Percentiles rank a stretch among this genome's conserved stretches.
phyloP scores from a whole-genome alignment of 2,888 invertebrate genomes.

The Epistrophe eligans region DNA sequence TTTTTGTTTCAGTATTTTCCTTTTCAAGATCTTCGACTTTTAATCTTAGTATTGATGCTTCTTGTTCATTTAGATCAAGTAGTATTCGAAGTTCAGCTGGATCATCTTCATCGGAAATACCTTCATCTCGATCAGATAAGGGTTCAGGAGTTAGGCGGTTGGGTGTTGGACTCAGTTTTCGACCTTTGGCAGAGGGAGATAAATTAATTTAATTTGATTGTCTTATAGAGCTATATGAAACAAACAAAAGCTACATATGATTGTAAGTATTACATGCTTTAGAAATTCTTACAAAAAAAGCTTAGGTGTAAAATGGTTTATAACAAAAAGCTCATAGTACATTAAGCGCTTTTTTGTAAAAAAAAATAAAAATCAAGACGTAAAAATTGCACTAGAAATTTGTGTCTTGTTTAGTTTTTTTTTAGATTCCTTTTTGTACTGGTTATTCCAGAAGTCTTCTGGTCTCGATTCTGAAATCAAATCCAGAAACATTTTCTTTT shows the following conservation, averaged over 20 bases:
- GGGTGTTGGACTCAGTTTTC: constrained; percentile 89
- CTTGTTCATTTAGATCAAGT: constrained; percentile 95
- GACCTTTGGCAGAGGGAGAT: constrained; percentile 84
- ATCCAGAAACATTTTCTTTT: no score
- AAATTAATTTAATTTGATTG: background rate
- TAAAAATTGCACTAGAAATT: no score
- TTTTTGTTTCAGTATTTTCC: constrained; percentile 90
- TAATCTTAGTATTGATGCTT: constrained; percentile 91
- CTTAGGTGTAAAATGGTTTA: no score
- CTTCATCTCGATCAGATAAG: constrained; percentile 89
- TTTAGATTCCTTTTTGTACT: no score
- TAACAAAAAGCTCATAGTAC: no score
- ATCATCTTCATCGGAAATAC: constrained; percentile 91
- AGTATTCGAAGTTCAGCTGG: constrained; percentile 92
- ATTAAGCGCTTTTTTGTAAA: no score
- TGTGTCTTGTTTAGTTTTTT: no score
- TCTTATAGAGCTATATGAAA: fast-evolving
- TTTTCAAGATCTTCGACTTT: constrained; percentile 94
- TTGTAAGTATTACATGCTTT: background rate
- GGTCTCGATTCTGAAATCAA: no score
- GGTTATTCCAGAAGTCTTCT: no score
- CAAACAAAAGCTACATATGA: background rate
- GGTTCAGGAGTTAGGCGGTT: constrained; percentile 87
- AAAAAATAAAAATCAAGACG: no score
- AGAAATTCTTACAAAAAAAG: background rate